Conservation (phyloP, 2,113 vertebrate genomes). For the Peucedramus taeniatus region DNA sequence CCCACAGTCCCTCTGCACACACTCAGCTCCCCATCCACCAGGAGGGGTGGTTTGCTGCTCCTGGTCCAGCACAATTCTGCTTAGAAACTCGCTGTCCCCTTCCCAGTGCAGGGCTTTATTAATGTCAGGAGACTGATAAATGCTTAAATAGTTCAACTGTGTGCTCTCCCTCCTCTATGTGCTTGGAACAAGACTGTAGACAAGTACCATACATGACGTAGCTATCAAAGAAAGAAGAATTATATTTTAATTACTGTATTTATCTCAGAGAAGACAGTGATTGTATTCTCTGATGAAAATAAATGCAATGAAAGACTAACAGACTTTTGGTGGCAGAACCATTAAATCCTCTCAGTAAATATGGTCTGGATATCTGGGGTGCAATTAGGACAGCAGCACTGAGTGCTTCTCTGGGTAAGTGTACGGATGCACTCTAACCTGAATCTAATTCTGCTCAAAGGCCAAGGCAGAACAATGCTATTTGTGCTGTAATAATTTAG, state of each 20-base stretch:
- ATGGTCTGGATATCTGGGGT: slow-evolving; percentile 25
- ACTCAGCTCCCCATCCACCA: not conserved
- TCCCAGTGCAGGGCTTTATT: not conserved
- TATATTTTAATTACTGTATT: slow-evolving; percentile 59
- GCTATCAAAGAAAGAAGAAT: slow-evolving; percentile 47
- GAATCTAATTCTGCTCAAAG: slow-evolving; percentile 22
- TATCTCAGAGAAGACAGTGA: not conserved
- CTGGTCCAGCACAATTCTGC: not conserved
- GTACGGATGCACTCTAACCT: slow-evolving; percentile 28
- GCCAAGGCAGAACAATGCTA: not conserved
- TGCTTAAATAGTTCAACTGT: not conserved
- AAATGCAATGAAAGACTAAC: slow-evolving; percentile 57
- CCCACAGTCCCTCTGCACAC: accelerated
- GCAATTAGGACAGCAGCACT: not conserved
- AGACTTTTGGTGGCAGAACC: slow-evolving; percentile 13
- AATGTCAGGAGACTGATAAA: not conserved
- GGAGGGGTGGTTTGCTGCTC: not conserved
- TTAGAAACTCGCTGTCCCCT: not conserved
- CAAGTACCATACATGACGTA: not conserved
- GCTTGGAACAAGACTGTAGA: not conserved
- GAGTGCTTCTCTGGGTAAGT: slow-evolving; percentile 24
- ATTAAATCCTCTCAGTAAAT: slow-evolving; percentile 48
- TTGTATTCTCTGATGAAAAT: slow-evolving; percentile 38
- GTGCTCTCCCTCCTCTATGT: not conserved
- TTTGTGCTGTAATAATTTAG: slow-evolving; percentile 15